phyloP scores from a whole-genome alignment of 2,113 vertebrate genomes.

The Orthonyx spaldingii region DNA sequence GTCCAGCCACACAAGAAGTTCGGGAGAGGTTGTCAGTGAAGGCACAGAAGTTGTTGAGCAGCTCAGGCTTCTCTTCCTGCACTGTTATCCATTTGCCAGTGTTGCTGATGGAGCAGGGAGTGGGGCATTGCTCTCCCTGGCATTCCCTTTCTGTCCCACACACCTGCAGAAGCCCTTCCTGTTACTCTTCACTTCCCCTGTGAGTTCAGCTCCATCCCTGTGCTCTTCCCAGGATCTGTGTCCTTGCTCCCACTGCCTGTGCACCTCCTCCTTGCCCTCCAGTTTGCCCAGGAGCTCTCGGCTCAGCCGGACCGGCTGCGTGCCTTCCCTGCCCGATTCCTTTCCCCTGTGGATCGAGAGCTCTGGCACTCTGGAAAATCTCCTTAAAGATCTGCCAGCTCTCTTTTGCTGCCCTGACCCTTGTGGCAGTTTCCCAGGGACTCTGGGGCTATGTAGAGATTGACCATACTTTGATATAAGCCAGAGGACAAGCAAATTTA shows the following conservation, averaged over 20 bases:
- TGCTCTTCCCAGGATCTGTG: not conserved
- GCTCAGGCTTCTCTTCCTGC: not conserved
- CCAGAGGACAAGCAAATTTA: not conserved
- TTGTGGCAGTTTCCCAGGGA: not conserved
- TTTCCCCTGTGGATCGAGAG: accelerated
- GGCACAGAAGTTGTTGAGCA: no score
- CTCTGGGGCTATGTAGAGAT: not conserved
- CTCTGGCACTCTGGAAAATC: not conserved
- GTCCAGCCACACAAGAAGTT: accelerated
- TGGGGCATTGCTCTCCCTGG: not conserved
- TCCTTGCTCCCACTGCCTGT: not conserved
- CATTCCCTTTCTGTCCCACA: not conserved
- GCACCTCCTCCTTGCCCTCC: not conserved
- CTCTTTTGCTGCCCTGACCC: not conserved
- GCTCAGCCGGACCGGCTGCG: accelerated
- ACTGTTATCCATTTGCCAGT: not conserved
- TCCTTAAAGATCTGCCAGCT: not conserved
- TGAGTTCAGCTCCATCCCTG: accelerated
- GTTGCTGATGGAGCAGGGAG: accelerated
- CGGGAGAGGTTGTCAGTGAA: not conserved
- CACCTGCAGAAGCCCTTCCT: no score
- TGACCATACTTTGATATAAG: not conserved
- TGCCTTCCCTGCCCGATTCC: not conserved
- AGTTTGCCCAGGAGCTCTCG: not conserved
- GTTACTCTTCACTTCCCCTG: accelerated